Conservation (phyloP, 2,797 vertebrate genomes). For the Melanotaenia parkinsoni region DNA sequence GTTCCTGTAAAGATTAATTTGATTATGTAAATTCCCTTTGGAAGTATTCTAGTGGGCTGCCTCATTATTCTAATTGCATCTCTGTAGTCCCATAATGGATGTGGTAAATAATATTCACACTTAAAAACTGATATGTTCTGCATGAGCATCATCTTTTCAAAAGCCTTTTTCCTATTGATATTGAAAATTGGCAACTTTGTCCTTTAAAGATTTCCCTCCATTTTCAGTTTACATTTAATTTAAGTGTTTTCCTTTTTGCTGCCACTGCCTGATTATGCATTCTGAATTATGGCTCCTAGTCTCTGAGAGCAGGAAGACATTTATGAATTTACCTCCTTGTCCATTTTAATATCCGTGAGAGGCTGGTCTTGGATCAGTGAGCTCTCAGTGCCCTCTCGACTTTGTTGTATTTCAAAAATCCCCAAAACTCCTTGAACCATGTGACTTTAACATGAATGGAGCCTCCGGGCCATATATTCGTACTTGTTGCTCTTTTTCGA, state of each 20-base stretch:
- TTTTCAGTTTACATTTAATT: conserved; percentile 54
- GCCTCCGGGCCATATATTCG: conserved; percentile 29
- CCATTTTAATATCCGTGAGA: conserved; percentile 61
- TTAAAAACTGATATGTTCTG: conserved; percentile 49
- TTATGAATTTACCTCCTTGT: conserved; percentile 60
- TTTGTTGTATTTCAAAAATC: conserved; percentile 40
- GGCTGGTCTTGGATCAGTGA: conserved; percentile 46
- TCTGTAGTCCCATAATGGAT: conserved; percentile 42
- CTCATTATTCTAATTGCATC: conserved; percentile 57
- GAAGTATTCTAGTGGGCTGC: conserved; percentile 42
- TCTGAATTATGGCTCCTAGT: conserved; percentile 42
- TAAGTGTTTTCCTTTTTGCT: conserved; percentile 36
- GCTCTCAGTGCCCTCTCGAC: conserved; percentile 43
- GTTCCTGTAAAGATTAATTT: conserved; percentile 45
- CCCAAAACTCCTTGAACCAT: conserved; percentile 39
- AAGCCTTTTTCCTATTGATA: conserved; percentile 30
- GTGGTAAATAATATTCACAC: conserved; percentile 40
- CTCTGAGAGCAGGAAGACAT: conserved; percentile 24
- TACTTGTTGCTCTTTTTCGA: conserved; percentile 40
- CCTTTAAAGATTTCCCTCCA: conserved; percentile 47
- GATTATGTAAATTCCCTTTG: conserved; percentile 55
- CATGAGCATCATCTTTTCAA: conserved; percentile 30
- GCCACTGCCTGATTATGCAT: conserved; percentile 40
- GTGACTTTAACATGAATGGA: conserved; percentile 42
- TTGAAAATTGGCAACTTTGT: conserved; percentile 31